Evolutionary conservation across 2,888 invertebrate genomes (phyloP), one percentile per base, ranked within the genome.

Genomic region (Ceratothoa steindachneri): DNA sequence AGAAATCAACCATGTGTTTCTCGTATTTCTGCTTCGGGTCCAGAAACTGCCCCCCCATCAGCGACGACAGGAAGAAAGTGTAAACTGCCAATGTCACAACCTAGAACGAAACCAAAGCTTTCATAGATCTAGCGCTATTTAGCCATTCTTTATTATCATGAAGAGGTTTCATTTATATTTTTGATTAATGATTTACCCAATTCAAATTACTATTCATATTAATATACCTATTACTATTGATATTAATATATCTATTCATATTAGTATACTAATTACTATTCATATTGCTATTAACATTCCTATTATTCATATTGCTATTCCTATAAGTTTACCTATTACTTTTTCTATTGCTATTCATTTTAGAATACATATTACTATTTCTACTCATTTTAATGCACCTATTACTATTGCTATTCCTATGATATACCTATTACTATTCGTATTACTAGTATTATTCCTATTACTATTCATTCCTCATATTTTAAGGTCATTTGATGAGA

Each of bases 11-110:
- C 82, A 93, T 93, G 84, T 95, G 93, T 93, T 96, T 95, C 84
- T 95, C 93, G 83, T 97, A 96, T 74, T 73, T 73, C 30, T 78
- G 68, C 9, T 30, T 27, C 0, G 84, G 84, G 72, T 90, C 89
- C 0, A 93, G 87, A 85, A 93, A 91, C 86, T 96, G 95, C 19
- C 93, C 88, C 0, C 95, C 95, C 86, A 96, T 88, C 72, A 96
- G 87, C 12, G 93, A 92, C 3, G 94, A 92, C 77, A 93, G 89
- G 85, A 96, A 96, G 85, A 95, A 96, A 7, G 92, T 91, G 84
- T 96, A 95, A 71, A 95, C 88, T 12, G 95, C 93, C 81, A 96
- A 85, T 0, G 96, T 96, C 30, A 95, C 95, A 80, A 95, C 95
- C 95, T 95, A 87, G n/a, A 29, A 1, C 1, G 30, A 67, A 27